A percentile compares a stretch with the other conserved stretches of the same genome.
Evolutionary conservation across 1,140 invertebrate species (phyloP).

Genomic region (Sesamia nonagrioides): DNA sequence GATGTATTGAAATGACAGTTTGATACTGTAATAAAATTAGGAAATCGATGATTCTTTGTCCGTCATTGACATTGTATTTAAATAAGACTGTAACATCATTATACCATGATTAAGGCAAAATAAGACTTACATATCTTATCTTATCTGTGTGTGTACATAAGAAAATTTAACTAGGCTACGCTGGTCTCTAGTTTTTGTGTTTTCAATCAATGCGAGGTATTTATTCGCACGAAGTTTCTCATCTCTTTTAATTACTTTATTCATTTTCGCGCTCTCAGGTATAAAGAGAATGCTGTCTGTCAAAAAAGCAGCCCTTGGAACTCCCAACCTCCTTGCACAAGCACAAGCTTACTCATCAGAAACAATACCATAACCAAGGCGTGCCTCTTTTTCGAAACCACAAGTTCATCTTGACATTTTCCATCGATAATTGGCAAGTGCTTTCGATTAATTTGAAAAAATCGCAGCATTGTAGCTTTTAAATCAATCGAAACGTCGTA

Average conservation of each 20-base stretch:
- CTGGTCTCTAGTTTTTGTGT: neutral
- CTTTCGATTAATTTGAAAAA: slow-evolving; percentile 46
- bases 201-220: neutral
- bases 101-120: too few relatives aligned
- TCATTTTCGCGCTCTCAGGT: slow-evolving; percentile 1
- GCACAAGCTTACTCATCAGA: slow-evolving; percentile 22
- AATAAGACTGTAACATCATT: too few relatives aligned
- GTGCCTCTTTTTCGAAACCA: slow-evolving; percentile 44
- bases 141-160: neutral
- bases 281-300: slow-evolving; percentile 8
- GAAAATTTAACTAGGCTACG: neutral
- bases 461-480: slow-evolving; percentile 48
- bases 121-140: too few relatives aligned
- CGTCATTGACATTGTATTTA: too few relatives aligned
- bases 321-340: slow-evolving; percentile 6
- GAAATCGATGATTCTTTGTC: neutral
- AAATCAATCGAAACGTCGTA: slow-evolving; percentile 42
- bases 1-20: slow-evolving; percentile 8
- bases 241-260: neutral
- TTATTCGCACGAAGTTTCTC: neutral
- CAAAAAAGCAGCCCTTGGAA: neutral
- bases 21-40: slow-evolving; percentile 15
- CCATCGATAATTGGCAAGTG: slow-evolving; percentile 39
- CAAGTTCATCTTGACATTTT: slow-evolving; percentile 55
- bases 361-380: slow-evolving; percentile 32